These are phyloP conservation scores for Belgica antarctica DNA, from an alignment of 2,888 invertebrate species.

Conservation along the genomic window DNA sequence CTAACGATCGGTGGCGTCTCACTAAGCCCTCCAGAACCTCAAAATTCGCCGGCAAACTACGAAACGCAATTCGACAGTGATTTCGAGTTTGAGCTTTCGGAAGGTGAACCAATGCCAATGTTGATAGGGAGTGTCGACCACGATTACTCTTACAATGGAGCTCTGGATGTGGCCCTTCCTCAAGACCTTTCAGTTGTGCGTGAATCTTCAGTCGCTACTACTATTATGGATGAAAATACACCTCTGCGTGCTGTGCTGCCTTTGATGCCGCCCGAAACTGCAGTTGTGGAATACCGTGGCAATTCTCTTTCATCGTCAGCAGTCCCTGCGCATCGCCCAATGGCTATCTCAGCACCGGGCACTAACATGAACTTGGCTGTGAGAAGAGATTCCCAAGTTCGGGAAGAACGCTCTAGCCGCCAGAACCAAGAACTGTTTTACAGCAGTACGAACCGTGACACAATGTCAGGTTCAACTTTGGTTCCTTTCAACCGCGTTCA, in stretches of 20 bases:
- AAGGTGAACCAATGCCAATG: constrained; percentile 58
- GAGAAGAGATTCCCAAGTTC: constrained; percentile 48
- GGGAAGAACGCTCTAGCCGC: constrained; percentile 50
- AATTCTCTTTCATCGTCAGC: constrained; percentile 50
- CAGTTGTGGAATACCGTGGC: constrained; percentile 44
- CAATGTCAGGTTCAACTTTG: constrained; percentile 18
- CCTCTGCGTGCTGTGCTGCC: constrained; percentile 18
- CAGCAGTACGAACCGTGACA: background rate
- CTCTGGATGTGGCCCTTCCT: constrained; percentile 55
- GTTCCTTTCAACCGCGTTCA: constrained; percentile 54
- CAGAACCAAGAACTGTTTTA: constrained; percentile 51
- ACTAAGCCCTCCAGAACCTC: constrained; percentile 59
- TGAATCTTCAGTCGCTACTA: constrained; percentile 52
- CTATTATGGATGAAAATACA: constrained; percentile 47
- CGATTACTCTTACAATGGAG: constrained; percentile 43
- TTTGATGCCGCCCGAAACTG: constrained; percentile 34
- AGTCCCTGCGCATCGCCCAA: constrained; percentile 13
- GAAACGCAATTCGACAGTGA: constrained; percentile 65
- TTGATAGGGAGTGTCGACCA: constrained; percentile 50
- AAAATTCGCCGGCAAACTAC: constrained; percentile 59
- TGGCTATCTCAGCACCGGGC: constrained; percentile 49
- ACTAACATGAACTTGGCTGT: constrained; percentile 55
- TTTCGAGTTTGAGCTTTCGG: constrained; percentile 73
- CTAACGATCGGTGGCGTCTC: constrained; percentile 65
- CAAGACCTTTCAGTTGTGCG: constrained; percentile 55